phyloP scores from a whole-genome alignment of 2,888 invertebrate genomes.

The Polylopha cassiicola region DNA sequence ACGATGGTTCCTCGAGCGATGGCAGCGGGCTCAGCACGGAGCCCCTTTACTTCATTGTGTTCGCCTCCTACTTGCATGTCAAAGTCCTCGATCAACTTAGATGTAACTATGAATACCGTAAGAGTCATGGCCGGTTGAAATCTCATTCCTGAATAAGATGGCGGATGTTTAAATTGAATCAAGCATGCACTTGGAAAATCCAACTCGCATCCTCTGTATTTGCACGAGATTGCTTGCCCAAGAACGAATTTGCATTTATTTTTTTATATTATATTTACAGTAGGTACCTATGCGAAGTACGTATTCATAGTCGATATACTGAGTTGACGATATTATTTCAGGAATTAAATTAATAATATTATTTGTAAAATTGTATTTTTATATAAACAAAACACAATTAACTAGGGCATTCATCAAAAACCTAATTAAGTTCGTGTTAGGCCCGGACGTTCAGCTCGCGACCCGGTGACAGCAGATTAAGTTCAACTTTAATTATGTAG shows the following conservation, averaged over 20 bases:
- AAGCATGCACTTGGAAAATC: constrained; percentile 1
- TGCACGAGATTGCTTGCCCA: constrained; percentile 5
- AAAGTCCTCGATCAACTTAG: constrained; percentile 53
- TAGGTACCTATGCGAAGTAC: no score
- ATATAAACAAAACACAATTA: no score
- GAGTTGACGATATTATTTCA: no score
- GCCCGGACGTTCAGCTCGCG: constrained; percentile 39
- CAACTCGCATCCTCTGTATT: background rate
- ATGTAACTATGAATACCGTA: constrained; percentile 49
- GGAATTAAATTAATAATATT: no score
- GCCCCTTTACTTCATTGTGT: constrained; percentile 44
- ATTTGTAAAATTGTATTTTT: no score
- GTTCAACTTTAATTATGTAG: constrained; percentile 63
- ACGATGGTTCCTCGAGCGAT: constrained; percentile 32
- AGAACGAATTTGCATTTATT: no score
- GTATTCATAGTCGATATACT: no score
- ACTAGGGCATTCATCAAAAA: constrained; percentile 57
- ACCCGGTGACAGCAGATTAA: constrained; percentile 65
- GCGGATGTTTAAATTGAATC: constrained; percentile 28
- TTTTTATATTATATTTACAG: no score
- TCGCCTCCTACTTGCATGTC: constrained; percentile 39
- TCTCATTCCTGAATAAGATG: constrained; percentile 47
- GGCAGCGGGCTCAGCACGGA: constrained; percentile 31
- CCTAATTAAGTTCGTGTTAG: constrained; percentile 52
- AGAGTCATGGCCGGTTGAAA: constrained; percentile 61